A percentile compares a stretch with the other conserved stretches of the same genome.
These are phyloP conservation scores for Ficedula albicollis DNA, from an alignment of 2,797 vertebrate species.

Conservation along the genomic window DNA sequence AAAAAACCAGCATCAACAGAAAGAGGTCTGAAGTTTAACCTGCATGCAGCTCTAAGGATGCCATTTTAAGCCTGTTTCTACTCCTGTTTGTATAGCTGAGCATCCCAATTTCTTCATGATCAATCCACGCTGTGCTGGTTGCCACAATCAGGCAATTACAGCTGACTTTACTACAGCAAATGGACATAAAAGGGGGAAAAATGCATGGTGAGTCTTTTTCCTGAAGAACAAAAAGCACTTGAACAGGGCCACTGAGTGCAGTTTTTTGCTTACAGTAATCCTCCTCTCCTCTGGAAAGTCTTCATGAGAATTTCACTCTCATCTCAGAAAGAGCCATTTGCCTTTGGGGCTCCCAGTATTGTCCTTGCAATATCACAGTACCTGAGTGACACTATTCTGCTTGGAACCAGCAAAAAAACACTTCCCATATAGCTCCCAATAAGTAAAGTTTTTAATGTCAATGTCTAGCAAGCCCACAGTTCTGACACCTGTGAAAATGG, in stretches of 20 bases:
- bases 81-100: neutral
- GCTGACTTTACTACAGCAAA: neutral
- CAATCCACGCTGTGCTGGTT: neutral
- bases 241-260: neutral
- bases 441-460: neutral
- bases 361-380: neutral
- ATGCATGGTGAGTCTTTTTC: neutral
- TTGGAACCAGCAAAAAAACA: neutral
- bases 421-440: neutral
- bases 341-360: neutral
- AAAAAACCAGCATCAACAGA: neutral
- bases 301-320: neutral
- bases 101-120: neutral
- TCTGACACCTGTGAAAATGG: neutral
- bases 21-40: neutral
- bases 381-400: neutral
- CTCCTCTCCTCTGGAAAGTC: neutral
- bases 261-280: neutral
- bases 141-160: neutral
- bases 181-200: neutral
- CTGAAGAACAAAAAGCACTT: neutral
- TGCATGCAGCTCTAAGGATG: neutral
- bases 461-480: neutral
- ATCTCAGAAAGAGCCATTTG: neutral
- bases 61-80: neutral